phyloP scores from a whole-genome alignment of 2,888 invertebrate species.

The Troides aeacus region DNA sequence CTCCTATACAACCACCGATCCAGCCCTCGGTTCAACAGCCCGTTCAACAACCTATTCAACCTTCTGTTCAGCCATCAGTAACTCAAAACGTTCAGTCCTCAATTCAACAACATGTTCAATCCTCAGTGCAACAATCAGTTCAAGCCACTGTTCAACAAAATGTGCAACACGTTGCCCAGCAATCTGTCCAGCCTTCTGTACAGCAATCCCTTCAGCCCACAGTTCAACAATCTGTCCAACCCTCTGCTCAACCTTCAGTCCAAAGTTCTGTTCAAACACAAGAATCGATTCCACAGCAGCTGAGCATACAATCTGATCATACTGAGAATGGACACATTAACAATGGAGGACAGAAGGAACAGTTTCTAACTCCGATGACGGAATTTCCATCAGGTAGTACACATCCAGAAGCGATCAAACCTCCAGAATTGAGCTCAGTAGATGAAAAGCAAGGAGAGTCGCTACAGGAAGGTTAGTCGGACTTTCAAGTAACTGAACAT shows the following conservation, averaged over 20 bases:
- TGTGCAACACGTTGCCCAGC: constrained; percentile 1
- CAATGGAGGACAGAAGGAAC: constrained; percentile 62
- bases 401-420: constrained; percentile 56
- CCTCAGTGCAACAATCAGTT: constrained; percentile 12
- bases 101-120: constrained; percentile 25
- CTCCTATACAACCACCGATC: constrained; percentile 35
- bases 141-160: constrained; percentile 3
- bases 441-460: constrained; percentile 64
- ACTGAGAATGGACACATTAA: constrained; percentile 52
- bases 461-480: constrained; percentile 57
- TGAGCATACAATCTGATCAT: constrained; percentile 52
- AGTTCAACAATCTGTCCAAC: constrained; percentile 23
- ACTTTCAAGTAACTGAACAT: constrained; percentile 6
- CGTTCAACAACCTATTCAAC: constrained; percentile 27
- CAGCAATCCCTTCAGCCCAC: constrained; percentile 24
- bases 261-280: constrained; percentile 34
- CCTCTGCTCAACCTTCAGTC: constrained; percentile 26
- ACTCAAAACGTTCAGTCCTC: constrained; percentile 32
- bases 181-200: constrained; percentile 1
- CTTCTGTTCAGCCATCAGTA: constrained; percentile 31
- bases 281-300: constrained; percentile 57
- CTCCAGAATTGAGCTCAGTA: constrained; percentile 65
- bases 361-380: constrained; percentile 70
- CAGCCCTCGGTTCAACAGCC: constrained; percentile 38
- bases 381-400: constrained; percentile 62